phyloP scores from a whole-genome alignment of 2,113 vertebrate species.

The Leucosticte australis region DNA sequence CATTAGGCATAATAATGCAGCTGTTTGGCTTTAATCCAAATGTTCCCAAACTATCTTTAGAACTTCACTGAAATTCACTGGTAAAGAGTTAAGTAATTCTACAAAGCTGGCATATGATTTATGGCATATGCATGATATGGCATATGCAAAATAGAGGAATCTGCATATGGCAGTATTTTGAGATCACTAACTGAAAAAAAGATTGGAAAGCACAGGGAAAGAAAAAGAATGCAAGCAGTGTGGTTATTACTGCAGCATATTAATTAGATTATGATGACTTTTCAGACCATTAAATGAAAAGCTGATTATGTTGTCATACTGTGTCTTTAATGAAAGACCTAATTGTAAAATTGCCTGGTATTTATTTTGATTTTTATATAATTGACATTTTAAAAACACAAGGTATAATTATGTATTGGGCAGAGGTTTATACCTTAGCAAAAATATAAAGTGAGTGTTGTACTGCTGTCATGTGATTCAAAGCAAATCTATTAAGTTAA shows the following conservation, averaged over 20 bases:
- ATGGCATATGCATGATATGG: neutral
- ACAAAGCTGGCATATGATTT: constrained; percentile 24
- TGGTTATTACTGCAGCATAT: neutral
- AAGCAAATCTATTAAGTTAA: neutral
- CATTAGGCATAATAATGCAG: neutral
- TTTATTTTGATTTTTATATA: constrained; percentile 40
- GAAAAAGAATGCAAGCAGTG: neutral
- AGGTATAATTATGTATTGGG: neutral
- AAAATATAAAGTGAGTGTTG: neutral
- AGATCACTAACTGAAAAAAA: neutral
- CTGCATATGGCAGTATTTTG: neutral
- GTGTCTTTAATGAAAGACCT: constrained; percentile 3
- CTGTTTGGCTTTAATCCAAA: neutral
- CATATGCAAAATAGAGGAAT: constrained; percentile 8
- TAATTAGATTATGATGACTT: constrained; percentile 7
- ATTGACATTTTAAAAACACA: neutral
- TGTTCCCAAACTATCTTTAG: neutral
- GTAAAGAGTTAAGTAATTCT: neutral
- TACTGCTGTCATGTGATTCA: neutral
- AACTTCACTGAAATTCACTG: neutral
- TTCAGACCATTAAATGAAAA: constrained; percentile 39
- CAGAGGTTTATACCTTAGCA: neutral
- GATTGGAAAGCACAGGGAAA: neutral
- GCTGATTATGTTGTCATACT: neutral
- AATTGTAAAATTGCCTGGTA: constrained; percentile 43